Evolutionary conservation across 2,888 invertebrate genomes (phyloP).

Genomic region (Tenodera sinensis): DNA sequence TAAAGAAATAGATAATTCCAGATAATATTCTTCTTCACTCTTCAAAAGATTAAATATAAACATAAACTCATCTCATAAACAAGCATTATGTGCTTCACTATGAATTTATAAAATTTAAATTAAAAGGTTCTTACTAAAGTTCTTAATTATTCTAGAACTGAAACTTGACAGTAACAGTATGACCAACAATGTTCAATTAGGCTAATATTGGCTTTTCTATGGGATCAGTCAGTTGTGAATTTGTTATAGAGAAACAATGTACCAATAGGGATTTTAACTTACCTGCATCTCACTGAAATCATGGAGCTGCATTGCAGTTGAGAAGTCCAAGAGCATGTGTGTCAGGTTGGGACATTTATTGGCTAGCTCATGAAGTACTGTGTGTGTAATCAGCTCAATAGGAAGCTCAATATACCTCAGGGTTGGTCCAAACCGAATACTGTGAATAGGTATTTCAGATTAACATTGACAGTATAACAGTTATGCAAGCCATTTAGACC

Average conservation of each 20-base stretch:
- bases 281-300: slow-evolving; percentile 94
- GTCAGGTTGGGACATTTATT: slow-evolving; percentile 94
- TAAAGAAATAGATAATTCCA: too few relatives aligned
- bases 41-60: too few relatives aligned
- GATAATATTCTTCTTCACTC: too few relatives aligned
- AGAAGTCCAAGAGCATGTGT: slow-evolving; percentile 94
- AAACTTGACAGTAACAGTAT: too few relatives aligned
- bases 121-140: background rate
- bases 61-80: too few relatives aligned
- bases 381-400: slow-evolving; percentile 94
- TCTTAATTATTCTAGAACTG: background rate
- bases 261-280: background rate
- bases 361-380: slow-evolving; percentile 93
- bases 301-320: slow-evolving; percentile 98
- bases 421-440: slow-evolving; percentile 82
- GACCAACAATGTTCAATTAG: background rate
- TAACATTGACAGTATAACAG: background rate
- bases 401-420: slow-evolving; percentile 89
- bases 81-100: too few relatives aligned
- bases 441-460: slow-evolving; percentile 37
- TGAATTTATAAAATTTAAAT: background rate
- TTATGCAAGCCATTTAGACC: too few relatives aligned
- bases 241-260: background rate
- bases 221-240: background rate
- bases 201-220: background rate